phyloP scores from a whole-genome alignment of 2,113 vertebrate genomes.

The Clupea harengus region DNA sequence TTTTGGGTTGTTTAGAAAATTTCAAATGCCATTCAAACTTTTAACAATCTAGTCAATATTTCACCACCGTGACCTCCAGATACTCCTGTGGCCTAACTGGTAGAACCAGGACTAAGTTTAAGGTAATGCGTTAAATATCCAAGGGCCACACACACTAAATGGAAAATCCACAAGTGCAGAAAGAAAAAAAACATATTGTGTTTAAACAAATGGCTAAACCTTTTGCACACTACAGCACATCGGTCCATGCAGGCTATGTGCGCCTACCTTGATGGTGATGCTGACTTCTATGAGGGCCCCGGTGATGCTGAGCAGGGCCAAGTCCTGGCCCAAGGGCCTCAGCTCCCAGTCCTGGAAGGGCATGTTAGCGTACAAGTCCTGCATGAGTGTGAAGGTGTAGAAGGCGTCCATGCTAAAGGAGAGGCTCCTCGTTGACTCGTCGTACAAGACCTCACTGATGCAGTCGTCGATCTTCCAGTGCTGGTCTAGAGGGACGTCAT shows the following conservation, averaged over 20 bases:
- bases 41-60: no score
- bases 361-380: constrained; percentile 80
- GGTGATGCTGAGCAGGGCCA: constrained; percentile 66
- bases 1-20: no score
- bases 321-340: constrained; percentile 64
- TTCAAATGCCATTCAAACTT: no score
- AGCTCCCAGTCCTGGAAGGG: constrained; percentile 86
- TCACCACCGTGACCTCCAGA: no score
- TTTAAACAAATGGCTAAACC: no score
- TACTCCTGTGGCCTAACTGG: no score
- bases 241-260: not conserved
- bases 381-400: constrained; percentile 75
- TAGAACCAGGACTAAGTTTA: no score
- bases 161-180: no score
- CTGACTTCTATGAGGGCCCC: constrained; percentile 71
- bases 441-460: constrained; percentile 62
- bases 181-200: no score
- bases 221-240: no score
- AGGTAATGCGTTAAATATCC: no score
- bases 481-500: not conserved
- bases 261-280: constrained; percentile 59
- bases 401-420: constrained; percentile 76
- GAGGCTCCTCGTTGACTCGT: constrained; percentile 56
- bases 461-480: constrained; percentile 76
- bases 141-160: no score